These are phyloP conservation scores for Ceratosolen fusciceps DNA, from an alignment of 1,140 invertebrate species.

Conservation along the genomic window DNA sequence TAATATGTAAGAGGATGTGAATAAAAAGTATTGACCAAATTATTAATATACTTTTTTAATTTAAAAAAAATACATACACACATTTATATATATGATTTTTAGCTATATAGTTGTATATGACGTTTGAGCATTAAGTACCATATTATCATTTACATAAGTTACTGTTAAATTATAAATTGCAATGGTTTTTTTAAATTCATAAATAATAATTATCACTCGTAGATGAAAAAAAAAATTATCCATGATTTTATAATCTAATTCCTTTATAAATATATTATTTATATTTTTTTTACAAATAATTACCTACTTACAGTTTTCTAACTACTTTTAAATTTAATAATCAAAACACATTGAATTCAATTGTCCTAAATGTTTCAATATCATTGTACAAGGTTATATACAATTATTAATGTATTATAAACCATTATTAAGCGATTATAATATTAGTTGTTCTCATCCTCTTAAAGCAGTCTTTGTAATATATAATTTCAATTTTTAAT, in stretches of 20 bases:
- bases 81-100: too few species aligned
- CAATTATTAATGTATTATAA: slow-evolving; percentile 6
- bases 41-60: too few species aligned
- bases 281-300: neutral
- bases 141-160: neutral
- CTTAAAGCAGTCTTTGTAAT: slow-evolving; percentile 29
- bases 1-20: too few species aligned
- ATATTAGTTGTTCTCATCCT: slow-evolving; percentile 26
- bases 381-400: neutral
- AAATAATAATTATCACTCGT: slow-evolving; percentile 1
- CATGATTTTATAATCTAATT: neutral
- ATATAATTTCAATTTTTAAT: slow-evolving; percentile 24
- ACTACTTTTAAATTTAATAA: too few species aligned
- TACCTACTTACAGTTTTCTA: too few species aligned
- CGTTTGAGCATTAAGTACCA: too few species aligned
- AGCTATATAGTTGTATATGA: too few species aligned
- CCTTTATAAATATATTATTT: slow-evolving; percentile 21
- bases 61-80: too few species aligned
- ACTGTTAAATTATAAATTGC: slow-evolving; percentile 18
- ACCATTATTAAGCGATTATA: neutral
- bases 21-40: too few species aligned
- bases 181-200: neutral
- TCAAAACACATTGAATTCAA: too few species aligned
- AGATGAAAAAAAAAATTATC: slow-evolving; percentile 1
- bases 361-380: neutral